phyloP scores from a whole-genome alignment of 35 echinoderm and acorn worm genomes.

The Heliocidaris tuberculata region DNA sequence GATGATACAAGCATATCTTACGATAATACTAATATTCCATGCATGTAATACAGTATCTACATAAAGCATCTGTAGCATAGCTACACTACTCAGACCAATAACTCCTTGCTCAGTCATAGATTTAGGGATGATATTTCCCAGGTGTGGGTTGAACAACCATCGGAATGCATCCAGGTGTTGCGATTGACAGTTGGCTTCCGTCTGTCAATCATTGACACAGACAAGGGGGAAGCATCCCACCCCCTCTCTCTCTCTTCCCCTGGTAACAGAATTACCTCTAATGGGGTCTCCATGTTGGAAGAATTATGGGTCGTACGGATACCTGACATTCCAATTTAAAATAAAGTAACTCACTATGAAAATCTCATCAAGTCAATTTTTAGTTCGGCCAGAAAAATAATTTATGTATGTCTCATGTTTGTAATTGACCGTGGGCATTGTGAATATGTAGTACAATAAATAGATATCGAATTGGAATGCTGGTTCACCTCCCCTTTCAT shows the following conservation, averaged over 20 bases:
- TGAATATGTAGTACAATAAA: background rate
- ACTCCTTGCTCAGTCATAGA: background rate
- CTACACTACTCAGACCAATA: background rate
- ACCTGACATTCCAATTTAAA: background rate
- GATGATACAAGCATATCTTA: no score
- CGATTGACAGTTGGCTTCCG: background rate
- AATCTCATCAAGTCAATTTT: background rate
- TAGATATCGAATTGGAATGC: background rate
- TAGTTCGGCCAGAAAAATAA: background rate
- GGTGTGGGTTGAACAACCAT: background rate
- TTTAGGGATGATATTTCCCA: background rate
- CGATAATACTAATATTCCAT: no score
- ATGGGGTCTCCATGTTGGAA: slow-evolving; percentile 1
- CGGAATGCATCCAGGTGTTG: slow-evolving; percentile 8
- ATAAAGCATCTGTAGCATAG: background rate
- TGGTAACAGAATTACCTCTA: slow-evolving; percentile 7
- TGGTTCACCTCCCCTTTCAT: background rate
- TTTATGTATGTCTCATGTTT: background rate
- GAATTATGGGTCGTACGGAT: background rate
- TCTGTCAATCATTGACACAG: background rate
- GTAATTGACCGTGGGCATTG: background rate
- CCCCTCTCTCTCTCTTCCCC: background rate
- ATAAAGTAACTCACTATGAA: background rate
- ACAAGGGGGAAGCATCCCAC: background rate
- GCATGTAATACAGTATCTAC: no score